phyloP scores from a whole-genome alignment of 2,113 vertebrate genomes.

The Conger conger region DNA sequence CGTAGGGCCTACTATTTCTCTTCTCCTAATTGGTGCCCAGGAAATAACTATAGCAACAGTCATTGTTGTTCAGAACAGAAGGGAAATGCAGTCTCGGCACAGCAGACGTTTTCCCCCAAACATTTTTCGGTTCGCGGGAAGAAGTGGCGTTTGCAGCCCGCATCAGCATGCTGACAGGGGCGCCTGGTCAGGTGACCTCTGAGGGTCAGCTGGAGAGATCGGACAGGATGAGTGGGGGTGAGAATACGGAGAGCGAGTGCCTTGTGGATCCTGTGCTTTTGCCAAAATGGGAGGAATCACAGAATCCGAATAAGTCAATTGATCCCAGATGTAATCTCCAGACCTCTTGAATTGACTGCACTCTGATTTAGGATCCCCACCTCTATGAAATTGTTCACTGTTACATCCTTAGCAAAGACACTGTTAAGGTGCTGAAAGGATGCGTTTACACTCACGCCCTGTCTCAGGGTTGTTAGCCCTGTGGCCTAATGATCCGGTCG shows the following conservation, averaged over 20 bases:
- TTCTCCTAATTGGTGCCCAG: not conserved
- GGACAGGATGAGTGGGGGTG: not conserved
- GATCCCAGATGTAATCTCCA: no score
- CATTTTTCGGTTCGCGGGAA: slow-evolving; percentile 47
- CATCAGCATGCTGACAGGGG: slow-evolving; percentile 57
- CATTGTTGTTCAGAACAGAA: not conserved
- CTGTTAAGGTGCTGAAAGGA: not conserved
- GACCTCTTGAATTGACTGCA: not conserved
- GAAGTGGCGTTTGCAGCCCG: slow-evolving; percentile 57
- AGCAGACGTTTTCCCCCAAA: slow-evolving; percentile 46
- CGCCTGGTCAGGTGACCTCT: slow-evolving; percentile 52
- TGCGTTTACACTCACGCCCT: not conserved
- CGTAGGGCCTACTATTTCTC: not conserved
- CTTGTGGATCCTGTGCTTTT: not conserved
- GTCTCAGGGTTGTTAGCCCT: no score
- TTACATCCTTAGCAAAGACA: not conserved
- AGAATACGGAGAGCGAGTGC: not conserved
- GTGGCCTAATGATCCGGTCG: no score
- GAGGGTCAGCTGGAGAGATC: slow-evolving; percentile 55
- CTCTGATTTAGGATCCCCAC: not conserved
- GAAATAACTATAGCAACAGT: not conserved
- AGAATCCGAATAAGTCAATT: not conserved
- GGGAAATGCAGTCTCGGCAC: slow-evolving; percentile 37
- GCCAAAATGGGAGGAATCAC: not conserved
- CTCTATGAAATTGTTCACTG: not conserved